Evolutionary conservation across 2,113 vertebrate species (phyloP).

Genomic region (Pelvicachromis taeniatus): DNA sequence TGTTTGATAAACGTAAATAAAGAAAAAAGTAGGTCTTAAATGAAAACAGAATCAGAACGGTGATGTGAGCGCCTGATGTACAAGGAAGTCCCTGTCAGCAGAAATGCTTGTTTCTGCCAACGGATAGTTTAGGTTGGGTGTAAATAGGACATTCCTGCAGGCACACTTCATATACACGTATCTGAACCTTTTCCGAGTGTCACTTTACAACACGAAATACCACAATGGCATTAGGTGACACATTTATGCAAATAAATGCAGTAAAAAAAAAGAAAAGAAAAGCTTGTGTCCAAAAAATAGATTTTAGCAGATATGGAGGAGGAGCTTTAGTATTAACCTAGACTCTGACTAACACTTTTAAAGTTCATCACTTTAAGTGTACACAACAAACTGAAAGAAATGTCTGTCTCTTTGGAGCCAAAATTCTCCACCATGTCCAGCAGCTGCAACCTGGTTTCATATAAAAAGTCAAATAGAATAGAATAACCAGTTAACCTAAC

Average conservation of each 20-base stretch:
- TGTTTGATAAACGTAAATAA: background rate
- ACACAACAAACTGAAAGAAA: background rate
- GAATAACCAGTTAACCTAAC: background rate
- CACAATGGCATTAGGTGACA: background rate
- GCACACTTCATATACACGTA: fast-evolving
- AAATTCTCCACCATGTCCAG: fast-evolving
- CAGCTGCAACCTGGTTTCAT: fast-evolving
- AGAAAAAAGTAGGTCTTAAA: background rate
- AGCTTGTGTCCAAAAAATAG: fast-evolving
- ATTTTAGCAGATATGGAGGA: background rate
- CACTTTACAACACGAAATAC: background rate
- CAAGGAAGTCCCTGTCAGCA: background rate
- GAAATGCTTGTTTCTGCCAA: background rate
- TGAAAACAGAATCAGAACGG: background rate
- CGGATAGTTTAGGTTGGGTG: background rate
- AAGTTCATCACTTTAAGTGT: background rate
- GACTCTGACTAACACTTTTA: no score
- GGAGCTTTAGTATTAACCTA: background rate
- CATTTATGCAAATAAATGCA: background rate
- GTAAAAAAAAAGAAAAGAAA: background rate
- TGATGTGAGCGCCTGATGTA: fast-evolving
- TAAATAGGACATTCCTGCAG: background rate
- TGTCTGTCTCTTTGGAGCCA: background rate
- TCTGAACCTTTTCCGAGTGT: background rate
- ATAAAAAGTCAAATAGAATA: background rate